Evolutionary conservation across 2,888 invertebrate genomes (phyloP), one percentile per base, ranked within the genome.

Genomic region (Lepidonotus clava): DNA sequence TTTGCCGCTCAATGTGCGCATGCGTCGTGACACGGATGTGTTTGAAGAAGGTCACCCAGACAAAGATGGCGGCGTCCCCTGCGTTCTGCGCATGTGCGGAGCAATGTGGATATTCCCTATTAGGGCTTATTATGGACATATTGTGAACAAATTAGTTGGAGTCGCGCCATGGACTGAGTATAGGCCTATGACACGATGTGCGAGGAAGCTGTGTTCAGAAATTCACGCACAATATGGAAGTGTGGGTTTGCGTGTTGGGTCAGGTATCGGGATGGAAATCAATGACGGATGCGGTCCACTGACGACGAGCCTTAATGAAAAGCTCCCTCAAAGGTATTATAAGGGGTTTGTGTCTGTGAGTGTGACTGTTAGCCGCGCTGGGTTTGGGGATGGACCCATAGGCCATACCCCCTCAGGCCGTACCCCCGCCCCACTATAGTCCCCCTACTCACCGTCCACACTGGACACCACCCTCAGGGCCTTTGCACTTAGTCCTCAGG

Each of bases 1-100:
- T 71, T 71, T 71, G 36, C 71, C 36, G 36, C 38, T 11, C 38
- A 21, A 21, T 36, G 71, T 38, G 71, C 71, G 71, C 71, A 34
- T 34, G 71, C 71, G 38, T 38, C n/a, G 71, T 61, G 61, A 61
- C 61, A 61, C 61, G 61, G 61, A 61, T 61, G 61, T 61, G 61
- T 61, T 61, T 61, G 61, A 5, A 11, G 61, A 61, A 61, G 24
- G 61, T 61, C 61, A 61, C n/a, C n/a, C n/a, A n/a, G 24, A 61
- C 24, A 1, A 61, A 61, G 28, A 61, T 61, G 61, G 61, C 61
- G n/a, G 14, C 61, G n/a, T 11, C 24, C 11, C 28, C 1, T 61
- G 24, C 18, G n/a, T 53, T n/a, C n/a, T 53, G 53, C 21, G 11
- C 53, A 18, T 4, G 53, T n/a, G 18, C 53, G 18, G n/a, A 53